phyloP scores from a whole-genome alignment of 2,113 vertebrate genomes.

The Seriola quinqueradiata region DNA sequence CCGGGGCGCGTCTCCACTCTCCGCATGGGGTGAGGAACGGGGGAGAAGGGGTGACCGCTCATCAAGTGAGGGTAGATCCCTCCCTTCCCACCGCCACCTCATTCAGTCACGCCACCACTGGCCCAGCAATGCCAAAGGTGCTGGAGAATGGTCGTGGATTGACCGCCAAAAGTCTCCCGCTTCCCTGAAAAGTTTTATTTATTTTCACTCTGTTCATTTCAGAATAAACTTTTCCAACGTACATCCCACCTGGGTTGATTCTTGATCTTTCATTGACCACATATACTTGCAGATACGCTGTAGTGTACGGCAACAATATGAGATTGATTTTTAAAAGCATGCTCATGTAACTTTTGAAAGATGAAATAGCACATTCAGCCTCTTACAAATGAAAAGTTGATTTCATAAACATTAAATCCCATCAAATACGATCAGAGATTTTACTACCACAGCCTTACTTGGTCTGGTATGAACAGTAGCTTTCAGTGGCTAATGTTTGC shows the following conservation, averaged over 20 bases:
- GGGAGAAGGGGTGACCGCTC: slow-evolving; percentile 84
- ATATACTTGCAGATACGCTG: not conserved
- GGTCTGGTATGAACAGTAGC: too few species aligned
- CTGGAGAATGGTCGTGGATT: slow-evolving; percentile 76
- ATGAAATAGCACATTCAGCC: not conserved
- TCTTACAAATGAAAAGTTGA: not conserved
- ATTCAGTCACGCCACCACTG: slow-evolving; percentile 80
- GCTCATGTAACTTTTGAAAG: not conserved
- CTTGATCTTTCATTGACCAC: slow-evolving; percentile 68
- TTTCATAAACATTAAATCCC: not conserved
- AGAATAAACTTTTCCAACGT: slow-evolving; percentile 89
- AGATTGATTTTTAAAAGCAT: not conserved
- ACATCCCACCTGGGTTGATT: slow-evolving; percentile 75
- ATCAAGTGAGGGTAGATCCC: slow-evolving; percentile 85
- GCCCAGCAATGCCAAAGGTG: slow-evolving; percentile 83
- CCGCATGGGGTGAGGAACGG: slow-evolving; percentile 81
- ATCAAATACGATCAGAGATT: too few species aligned
- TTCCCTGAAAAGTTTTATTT: slow-evolving; percentile 79
- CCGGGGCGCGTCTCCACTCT: slow-evolving; percentile 71
- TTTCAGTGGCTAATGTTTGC: too few species aligned
- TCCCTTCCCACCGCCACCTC: slow-evolving; percentile 82
- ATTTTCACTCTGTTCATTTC: slow-evolving; percentile 84
- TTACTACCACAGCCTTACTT: too few species aligned
- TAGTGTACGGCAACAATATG: not conserved
- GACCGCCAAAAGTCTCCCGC: slow-evolving; percentile 74